Evolutionary conservation across 2,113 vertebrate species (phyloP).

Genomic region (Motacilla alba): DNA sequence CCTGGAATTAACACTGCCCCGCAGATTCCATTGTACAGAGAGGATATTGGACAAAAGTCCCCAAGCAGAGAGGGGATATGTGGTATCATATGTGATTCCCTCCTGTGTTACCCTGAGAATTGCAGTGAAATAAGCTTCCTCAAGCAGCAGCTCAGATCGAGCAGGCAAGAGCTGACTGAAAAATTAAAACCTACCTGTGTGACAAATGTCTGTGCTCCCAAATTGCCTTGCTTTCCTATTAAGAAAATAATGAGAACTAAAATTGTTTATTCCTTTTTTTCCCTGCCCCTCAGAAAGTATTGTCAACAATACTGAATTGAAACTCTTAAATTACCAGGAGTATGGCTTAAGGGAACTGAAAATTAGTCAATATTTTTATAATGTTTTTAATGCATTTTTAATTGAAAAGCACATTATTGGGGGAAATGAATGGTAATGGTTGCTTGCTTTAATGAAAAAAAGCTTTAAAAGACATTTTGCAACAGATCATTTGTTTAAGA

Average conservation of each 20-base stretch:
- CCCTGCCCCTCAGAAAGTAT: background rate
- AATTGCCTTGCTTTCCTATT: constrained; percentile 34
- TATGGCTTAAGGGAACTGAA: constrained; percentile 23
- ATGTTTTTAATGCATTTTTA: constrained; percentile 49
- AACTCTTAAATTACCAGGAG: constrained; percentile 32
- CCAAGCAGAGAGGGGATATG: background rate
- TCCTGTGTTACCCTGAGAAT: background rate
- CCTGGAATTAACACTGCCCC: background rate
- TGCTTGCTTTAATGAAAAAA: constrained; percentile 39
- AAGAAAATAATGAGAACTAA: constrained; percentile 40
- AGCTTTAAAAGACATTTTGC: background rate
- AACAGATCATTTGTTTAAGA: background rate
- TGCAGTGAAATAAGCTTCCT: background rate
- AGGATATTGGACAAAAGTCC: background rate
- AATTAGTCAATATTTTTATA: constrained; percentile 51
- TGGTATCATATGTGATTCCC: background rate
- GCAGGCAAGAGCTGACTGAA: background rate
- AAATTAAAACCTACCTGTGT: constrained; percentile 39
- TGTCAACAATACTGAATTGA: constrained; percentile 10
- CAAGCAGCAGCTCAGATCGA: background rate
- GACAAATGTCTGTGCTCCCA: constrained; percentile 28
- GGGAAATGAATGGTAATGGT: constrained; percentile 17
- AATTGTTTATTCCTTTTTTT: background rate
- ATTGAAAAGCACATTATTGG: constrained; percentile 50
- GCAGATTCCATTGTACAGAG: background rate